Evolutionary conservation across 2,888 invertebrate genomes (phyloP), one percentile per base, ranked within the genome.

Genomic region (Eilema sororculum): DNA sequence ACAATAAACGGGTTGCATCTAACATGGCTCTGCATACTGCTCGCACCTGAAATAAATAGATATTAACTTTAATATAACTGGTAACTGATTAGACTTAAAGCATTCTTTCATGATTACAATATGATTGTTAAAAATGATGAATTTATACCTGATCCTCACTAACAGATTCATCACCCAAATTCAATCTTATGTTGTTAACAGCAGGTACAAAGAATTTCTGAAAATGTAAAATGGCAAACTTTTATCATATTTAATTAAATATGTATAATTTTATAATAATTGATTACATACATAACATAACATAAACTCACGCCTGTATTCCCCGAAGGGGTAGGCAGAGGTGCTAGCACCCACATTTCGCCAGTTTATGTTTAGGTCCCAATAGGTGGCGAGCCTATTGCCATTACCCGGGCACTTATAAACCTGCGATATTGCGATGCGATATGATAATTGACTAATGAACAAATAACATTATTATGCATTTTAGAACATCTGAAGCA

Each of bases 131-230:
- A 57, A 57, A 37, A 28, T 52, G 20, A 28, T 28, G 28, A 62
- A n/a, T 41, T 28, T 9, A 37, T 82, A 96, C 96, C 91, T 97
- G 97, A 87, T 98, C 97, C 88, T 97, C 97, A 78, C 96, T 96
- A 13, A 98, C 97, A 84, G 97, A 97, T 84, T 97, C 97, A 84
- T 96, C 96, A 6, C 97, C 98, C 84, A 97, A 95, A 91, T 98
- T 98, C 78, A 96, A 94, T 84, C 96, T 96, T 80, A 98, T 97
- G 86, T 98, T 98, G 78, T 96, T 96, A 56, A 98, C 96, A 73
- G 97, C 98, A 76, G 97, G 97, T 84, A 97, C 97, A 93, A 98
- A 97, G 91, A 97, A 98, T 94, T 97, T 97, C 97, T 98, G 93
- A 67, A 96, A 96, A 73, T 78, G 60, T 6, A 56, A 62, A 46